phyloP scores from a whole-genome alignment of 2,113 vertebrate species.

The Xyrauchen texanus region DNA sequence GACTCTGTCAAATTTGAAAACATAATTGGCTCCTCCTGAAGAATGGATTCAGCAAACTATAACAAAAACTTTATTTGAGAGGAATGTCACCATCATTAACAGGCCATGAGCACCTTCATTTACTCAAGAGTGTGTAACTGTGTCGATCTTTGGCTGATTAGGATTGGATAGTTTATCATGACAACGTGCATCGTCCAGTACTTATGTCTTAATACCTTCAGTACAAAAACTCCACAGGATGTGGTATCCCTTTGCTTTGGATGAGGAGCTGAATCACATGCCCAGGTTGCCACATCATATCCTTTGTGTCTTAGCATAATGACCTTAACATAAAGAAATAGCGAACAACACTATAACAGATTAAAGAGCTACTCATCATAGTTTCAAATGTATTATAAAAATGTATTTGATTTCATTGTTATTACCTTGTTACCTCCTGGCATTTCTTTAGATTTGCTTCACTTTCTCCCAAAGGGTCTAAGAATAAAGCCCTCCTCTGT shows the following conservation, averaged over 20 bases:
- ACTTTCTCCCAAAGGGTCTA: too few species aligned
- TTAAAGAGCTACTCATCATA: not conserved
- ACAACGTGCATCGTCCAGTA: too few species aligned
- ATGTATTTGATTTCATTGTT: not conserved
- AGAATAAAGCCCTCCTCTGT: not conserved
- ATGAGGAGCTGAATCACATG: not conserved
- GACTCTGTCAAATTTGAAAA: not conserved
- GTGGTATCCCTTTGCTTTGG: not conserved
- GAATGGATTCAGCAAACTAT: not conserved
- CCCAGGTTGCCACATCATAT: not conserved
- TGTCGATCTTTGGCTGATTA: too few species aligned
- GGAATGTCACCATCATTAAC: not conserved
- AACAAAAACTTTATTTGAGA: not conserved
- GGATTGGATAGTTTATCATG: too few species aligned
- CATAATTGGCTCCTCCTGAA: not conserved
- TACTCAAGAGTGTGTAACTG: too few species aligned
- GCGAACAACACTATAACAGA: not conserved
- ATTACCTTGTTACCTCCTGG: too few species aligned
- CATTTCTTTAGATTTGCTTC: too few species aligned
- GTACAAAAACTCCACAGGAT: not conserved
- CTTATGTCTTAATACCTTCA: not conserved
- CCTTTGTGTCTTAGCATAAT: not conserved
- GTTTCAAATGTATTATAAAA: not conserved
- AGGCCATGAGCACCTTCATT: too few species aligned
- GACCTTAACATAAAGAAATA: not conserved